Conservation (phyloP, 2,113 vertebrate species). For the Planiliza haematocheilus region DNA sequence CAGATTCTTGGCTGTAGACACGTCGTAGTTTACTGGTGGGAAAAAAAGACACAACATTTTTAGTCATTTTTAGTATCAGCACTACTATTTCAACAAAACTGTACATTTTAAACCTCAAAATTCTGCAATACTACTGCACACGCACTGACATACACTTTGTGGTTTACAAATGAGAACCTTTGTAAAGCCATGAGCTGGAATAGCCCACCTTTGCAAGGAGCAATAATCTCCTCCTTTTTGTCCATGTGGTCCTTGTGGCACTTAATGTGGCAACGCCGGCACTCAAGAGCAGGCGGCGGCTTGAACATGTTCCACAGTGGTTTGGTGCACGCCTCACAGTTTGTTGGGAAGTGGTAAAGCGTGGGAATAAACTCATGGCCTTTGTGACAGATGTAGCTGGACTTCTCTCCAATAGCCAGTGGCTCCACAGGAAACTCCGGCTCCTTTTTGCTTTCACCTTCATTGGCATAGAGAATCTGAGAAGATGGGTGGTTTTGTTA, state of each 20-base stretch:
- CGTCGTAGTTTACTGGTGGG: constrained; percentile 93
- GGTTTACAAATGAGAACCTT: fast-evolving
- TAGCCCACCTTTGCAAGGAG: constrained; percentile 92
- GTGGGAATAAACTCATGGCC: constrained; percentile 99
- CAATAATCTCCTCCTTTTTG: constrained; percentile 97
- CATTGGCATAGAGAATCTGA: constrained; percentile 98
- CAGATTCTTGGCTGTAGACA: constrained; percentile 97
- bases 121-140: background rate
- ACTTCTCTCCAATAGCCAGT: constrained; percentile 93
- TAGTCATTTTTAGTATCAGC: no score
- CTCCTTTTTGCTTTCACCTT: constrained; percentile 98
- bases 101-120: background rate
- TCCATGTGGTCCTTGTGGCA: constrained; percentile 99
- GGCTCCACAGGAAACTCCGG: constrained; percentile 92
- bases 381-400: constrained; percentile 98
- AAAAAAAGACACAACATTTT: background rate
- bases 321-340: constrained; percentile 99
- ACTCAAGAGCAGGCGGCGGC: constrained; percentile 97
- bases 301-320: constrained; percentile 99
- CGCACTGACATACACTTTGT: no score
- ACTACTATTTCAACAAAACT: background rate
- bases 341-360: constrained; percentile 97
- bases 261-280: constrained; percentile 98
- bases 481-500: background rate
- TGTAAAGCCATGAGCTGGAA: background rate